Evolutionary conservation across 2,888 invertebrate genomes (phyloP).

Genomic region (Salticus scenicus): DNA sequence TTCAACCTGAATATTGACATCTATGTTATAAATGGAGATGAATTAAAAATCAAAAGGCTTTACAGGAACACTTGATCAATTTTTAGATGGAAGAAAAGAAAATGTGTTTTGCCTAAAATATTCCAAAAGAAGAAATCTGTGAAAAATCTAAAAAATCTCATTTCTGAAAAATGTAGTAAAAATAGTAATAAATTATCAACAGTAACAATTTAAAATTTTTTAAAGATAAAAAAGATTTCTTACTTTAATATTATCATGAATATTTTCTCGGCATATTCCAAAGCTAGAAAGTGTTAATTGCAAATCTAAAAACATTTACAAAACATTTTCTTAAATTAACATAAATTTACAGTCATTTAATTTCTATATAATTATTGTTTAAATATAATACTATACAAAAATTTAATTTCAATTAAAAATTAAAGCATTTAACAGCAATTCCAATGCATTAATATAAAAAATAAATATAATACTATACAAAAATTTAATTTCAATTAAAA

Average conservation of each 20-base stretch:
- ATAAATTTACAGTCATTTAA: not conserved
- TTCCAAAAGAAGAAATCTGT: too few relatives aligned
- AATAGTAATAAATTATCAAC: not conserved
- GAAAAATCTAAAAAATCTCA: too few relatives aligned
- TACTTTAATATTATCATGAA: not conserved
- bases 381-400: not conserved
- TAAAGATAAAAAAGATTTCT: not conserved
- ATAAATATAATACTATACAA: not conserved
- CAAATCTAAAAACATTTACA: conserved; percentile 5
- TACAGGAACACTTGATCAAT: too few relatives aligned
- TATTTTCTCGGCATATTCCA: not conserved
- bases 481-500: too few relatives aligned
- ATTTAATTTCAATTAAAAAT: not conserved
- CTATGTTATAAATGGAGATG: too few relatives aligned
- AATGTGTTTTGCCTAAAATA: too few relatives aligned
- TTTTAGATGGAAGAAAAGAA: too few relatives aligned
- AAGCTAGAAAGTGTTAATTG: not conserved
- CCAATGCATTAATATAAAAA: not conserved
- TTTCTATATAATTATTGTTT: not conserved
- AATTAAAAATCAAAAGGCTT: too few relatives aligned
- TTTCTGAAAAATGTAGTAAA: too few relatives aligned
- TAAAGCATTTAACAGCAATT: not conserved
- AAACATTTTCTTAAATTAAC: too few relatives aligned
- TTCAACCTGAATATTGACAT: too few relatives aligned
- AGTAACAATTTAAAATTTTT: not conserved